Evolutionary conservation across 2,888 invertebrate species (phyloP).

Genomic region (Sarcophaga variegata): DNA sequence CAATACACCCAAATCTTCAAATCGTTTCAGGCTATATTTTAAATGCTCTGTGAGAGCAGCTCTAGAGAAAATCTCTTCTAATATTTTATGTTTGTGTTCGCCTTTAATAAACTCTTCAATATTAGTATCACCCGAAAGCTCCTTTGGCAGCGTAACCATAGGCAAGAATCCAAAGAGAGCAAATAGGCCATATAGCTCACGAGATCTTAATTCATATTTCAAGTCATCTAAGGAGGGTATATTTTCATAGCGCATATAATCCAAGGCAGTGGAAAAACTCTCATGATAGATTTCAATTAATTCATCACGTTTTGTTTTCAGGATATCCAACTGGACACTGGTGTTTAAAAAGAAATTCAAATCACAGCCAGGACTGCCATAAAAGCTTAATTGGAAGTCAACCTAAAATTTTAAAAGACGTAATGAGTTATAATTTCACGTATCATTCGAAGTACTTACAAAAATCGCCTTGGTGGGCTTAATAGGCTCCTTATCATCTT

Average conservation of each 20-base stretch:
- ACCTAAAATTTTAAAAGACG: constrained; percentile 72
- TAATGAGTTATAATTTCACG: background rate
- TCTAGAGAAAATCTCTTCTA: constrained; percentile 73
- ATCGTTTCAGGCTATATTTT: constrained; percentile 74
- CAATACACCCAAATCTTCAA: constrained; percentile 76
- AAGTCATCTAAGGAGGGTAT: constrained; percentile 77
- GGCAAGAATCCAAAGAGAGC: constrained; percentile 76
- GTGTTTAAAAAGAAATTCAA: constrained; percentile 81
- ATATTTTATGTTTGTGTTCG: constrained; percentile 69
- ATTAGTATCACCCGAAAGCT: constrained; percentile 73
- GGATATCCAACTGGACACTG: constrained; percentile 77
- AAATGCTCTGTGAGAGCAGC: constrained; percentile 74
- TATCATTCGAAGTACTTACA: no score
- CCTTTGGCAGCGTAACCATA: constrained; percentile 75
- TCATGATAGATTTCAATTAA: constrained; percentile 76
- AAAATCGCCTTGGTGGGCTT: constrained; percentile 79
- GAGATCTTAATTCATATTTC: constrained; percentile 74
- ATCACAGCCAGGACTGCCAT: constrained; percentile 79
- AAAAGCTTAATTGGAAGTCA: constrained; percentile 80
- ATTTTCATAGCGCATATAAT: constrained; percentile 73
- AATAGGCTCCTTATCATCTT: constrained; percentile 72
- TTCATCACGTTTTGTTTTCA: constrained; percentile 73
- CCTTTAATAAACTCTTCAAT: constrained; percentile 75
- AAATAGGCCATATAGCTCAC: constrained; percentile 77
- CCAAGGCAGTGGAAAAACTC: constrained; percentile 72